These are phyloP conservation scores for Dunckerocampus dactyliophorus DNA, from an alignment of 2,113 vertebrate genomes.

Conservation along the genomic window DNA sequence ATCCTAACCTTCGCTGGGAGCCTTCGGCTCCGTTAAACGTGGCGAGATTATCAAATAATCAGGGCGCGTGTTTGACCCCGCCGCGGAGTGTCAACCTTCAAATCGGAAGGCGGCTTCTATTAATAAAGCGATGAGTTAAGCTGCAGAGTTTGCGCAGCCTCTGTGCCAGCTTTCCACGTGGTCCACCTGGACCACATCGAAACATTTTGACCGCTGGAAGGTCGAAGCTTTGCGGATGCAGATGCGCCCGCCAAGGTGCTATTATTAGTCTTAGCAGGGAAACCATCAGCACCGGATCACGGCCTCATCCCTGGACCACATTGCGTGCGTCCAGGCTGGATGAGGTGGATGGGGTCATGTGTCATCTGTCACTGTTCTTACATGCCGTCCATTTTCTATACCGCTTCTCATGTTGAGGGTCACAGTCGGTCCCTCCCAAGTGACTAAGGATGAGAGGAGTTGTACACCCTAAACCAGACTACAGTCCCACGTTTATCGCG, in stretches of 20 bases:
- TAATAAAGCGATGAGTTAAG: conserved; percentile 62
- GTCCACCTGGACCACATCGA: conserved; percentile 22
- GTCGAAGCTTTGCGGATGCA: conserved; percentile 9
- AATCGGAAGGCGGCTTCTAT: conserved; percentile 45
- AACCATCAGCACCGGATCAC: not conserved
- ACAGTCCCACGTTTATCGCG: no score
- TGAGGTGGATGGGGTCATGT: no score
- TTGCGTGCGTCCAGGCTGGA: not conserved
- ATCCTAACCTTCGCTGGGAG: conserved; percentile 2
- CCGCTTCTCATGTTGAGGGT: no score
- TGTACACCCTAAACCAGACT: no score
- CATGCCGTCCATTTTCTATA: no score
- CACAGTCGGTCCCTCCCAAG: no score
- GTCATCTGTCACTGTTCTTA: no score
- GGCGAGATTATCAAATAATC: conserved; percentile 49
- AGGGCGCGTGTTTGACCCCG: conserved; percentile 15
- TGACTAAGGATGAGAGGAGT: no score
- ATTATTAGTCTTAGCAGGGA: conserved; percentile 13
- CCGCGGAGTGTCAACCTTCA: conserved; percentile 27
- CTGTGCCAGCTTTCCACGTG: conserved; percentile 51
- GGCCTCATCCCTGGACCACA: no score
- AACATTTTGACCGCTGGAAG: conserved; percentile 26
- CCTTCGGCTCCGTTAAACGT: conserved; percentile 12
- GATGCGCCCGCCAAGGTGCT: not conserved
- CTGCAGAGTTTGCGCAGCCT: conserved; percentile 32